Evolutionary conservation across 2,888 invertebrate species (phyloP).

Genomic region (Drosophila anceps): DNA sequence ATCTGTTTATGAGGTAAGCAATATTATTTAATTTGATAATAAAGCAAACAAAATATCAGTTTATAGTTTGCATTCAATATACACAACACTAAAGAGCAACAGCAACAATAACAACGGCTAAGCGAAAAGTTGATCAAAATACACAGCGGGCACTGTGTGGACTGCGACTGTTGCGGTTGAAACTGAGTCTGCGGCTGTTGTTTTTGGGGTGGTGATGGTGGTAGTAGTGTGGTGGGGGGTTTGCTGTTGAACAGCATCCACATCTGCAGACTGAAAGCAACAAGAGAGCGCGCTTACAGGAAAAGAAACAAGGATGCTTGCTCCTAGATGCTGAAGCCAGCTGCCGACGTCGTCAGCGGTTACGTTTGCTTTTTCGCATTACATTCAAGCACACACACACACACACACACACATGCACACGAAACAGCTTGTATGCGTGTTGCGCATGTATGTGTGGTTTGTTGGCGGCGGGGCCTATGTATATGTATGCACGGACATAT

Average conservation of each 20-base stretch:
- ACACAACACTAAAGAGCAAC: conserved; percentile 30
- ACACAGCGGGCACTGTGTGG: conserved; percentile 40
- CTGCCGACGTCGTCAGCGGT: conserved; percentile 69
- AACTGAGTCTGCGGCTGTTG: conserved; percentile 32
- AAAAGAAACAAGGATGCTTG: conserved; percentile 73
- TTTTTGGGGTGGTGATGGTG: conserved; percentile 8
- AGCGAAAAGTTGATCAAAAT: conserved; percentile 63
- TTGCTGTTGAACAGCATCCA: conserved; percentile 67
- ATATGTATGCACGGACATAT: conserved; percentile 49
- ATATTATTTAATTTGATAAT: conserved; percentile 27
- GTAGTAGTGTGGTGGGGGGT: conserved; percentile 11
- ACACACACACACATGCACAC: not conserved
- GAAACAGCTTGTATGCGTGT: conserved; percentile 14
- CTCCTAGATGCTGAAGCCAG: conserved; percentile 52
- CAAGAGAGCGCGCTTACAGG: conserved; percentile 55
- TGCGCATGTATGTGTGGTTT: conserved; percentile 47
- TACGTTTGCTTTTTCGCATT: conserved; percentile 68
- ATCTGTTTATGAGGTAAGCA: not conserved
- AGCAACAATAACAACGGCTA: conserved; percentile 28
- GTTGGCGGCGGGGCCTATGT: conserved; percentile 63
- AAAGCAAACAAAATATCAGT: conserved; percentile 33
- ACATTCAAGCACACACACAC: conserved; percentile 36
- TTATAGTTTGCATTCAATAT: conserved; percentile 19
- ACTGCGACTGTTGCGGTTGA: conserved; percentile 34
- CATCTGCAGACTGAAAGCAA: conserved; percentile 53